Conservation (phyloP, 2,888 invertebrate species). For the Troides helena region DNA sequence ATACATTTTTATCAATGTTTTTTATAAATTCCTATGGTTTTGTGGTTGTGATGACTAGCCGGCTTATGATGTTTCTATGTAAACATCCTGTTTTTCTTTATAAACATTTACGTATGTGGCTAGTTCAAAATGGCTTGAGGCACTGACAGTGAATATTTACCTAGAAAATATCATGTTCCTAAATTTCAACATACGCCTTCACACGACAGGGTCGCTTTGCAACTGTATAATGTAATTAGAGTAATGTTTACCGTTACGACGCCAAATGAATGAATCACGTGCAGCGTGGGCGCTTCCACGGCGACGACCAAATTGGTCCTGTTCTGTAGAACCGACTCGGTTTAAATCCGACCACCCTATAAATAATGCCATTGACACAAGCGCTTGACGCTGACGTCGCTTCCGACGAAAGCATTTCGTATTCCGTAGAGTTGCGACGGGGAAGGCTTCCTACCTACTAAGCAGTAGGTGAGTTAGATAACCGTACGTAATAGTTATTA, state of each 20-base stretch:
- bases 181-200: slow-evolving; percentile 18
- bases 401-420: slow-evolving; percentile 28
- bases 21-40: too few species aligned
- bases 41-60: too few species aligned
- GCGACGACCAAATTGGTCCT: slow-evolving; percentile 63
- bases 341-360: slow-evolving; percentile 57
- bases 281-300: slow-evolving; percentile 61
- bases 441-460: background rate
- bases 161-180: background rate
- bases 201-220: slow-evolving; percentile 39
- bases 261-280: slow-evolving; percentile 73
- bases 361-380: slow-evolving; percentile 45
- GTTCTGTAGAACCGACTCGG: slow-evolving; percentile 54
- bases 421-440: slow-evolving; percentile 4
- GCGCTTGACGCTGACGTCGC: slow-evolving; percentile 40
- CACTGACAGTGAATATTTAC: background rate
- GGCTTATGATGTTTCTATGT: too few species aligned
- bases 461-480: background rate
- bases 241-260: slow-evolving; percentile 69
- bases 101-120: too few species aligned
- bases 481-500: background rate
- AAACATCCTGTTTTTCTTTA: too few species aligned
- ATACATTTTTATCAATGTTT: too few species aligned
- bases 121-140: background rate
- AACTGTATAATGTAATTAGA: slow-evolving; percentile 61